Base-by-base conservation (phyloP, 2,797 vertebrate genomes). In the Mallotus villosus region DNA sequence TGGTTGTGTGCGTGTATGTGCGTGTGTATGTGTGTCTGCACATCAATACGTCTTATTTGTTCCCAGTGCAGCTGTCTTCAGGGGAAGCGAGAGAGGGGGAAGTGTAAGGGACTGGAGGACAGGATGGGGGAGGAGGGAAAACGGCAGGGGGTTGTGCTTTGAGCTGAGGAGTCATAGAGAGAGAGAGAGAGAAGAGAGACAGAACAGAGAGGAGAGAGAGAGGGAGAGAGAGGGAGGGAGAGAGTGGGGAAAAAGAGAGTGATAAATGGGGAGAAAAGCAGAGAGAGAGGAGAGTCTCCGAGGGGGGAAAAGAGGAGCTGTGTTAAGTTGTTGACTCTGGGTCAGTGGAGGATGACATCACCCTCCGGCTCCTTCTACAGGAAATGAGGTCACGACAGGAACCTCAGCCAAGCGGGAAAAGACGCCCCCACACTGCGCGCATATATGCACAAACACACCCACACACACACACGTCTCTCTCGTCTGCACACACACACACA, bases 311-410 rank as follows among this genome's bases (percentile, higher is more conserved):
- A 70, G 66, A 60, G 22, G 37, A 68, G 41, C 62, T 71, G 70
- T 0, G 22, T 74, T 63, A 77, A 78, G 78, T 86, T 89, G 87
- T 92, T 92, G 90, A 88, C 82, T 87, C 82, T 84, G 78, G 82
- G 78, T 78, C 71, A 63, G 71, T 68, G 46, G 76, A 81, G 81
- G 75, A 84, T 94, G 90, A 93, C 91, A 90, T 93, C 90, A 93
- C 86, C 81, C 69, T 78, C 83, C 74, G 62, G 78, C 84, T 82
- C 79, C 85, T 84, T 89, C 74, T 74, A 91, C 89, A 92, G 92
- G 93, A 94, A 93, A 93, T 93, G 84, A 93, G 87, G 87, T 92
- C 91, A 93, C 87, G 87, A 84, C 71, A 58, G 82, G 89, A 89
- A 83, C 82, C 78, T 82, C 37, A 53, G 90, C 90, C 90, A 90